phyloP scores from a whole-genome alignment of 2,888 invertebrate genomes.

The Hypolimnas misippus region DNA sequence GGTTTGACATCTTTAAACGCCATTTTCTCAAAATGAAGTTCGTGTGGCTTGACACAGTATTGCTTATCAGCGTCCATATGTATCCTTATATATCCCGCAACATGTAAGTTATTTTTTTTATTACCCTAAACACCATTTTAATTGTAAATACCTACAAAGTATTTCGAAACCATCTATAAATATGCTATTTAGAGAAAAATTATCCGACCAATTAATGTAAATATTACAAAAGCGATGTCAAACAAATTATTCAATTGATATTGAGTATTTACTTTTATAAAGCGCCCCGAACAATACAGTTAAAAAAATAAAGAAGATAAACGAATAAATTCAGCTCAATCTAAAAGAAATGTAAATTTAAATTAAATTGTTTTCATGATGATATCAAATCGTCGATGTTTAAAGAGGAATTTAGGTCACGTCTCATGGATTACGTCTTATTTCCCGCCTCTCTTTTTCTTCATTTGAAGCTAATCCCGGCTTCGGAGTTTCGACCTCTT shows the following conservation, averaged over 20 bases:
- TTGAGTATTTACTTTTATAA: background rate
- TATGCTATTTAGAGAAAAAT: no score
- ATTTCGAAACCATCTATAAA: no score
- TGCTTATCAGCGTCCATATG: no score
- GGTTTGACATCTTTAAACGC: no score
- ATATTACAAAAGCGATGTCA: no score
- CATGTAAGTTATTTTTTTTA: no score
- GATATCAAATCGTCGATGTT: slow-evolving; percentile 80
- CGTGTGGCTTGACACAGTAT: no score
- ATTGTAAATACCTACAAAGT: no score
- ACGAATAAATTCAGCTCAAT: slow-evolving; percentile 54
- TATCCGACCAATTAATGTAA: no score
- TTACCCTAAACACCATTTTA: no score
- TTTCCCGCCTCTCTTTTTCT: slow-evolving; percentile 81
- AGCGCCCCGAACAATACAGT: slow-evolving; percentile 1
- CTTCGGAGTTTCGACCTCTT: slow-evolving; percentile 70
- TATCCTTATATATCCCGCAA: no score
- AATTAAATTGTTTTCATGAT: slow-evolving; percentile 78
- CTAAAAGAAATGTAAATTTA: slow-evolving; percentile 63
- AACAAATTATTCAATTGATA: slow-evolving; percentile 6
- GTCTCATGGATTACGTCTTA: slow-evolving; percentile 81
- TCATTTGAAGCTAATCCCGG: slow-evolving; percentile 81
- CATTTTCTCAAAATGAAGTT: no score
- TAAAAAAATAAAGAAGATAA: background rate
- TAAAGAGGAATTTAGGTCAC: slow-evolving; percentile 80